Evolutionary conservation across 2,888 invertebrate genomes (phyloP).

Genomic region (Uloborus plumipes): DNA sequence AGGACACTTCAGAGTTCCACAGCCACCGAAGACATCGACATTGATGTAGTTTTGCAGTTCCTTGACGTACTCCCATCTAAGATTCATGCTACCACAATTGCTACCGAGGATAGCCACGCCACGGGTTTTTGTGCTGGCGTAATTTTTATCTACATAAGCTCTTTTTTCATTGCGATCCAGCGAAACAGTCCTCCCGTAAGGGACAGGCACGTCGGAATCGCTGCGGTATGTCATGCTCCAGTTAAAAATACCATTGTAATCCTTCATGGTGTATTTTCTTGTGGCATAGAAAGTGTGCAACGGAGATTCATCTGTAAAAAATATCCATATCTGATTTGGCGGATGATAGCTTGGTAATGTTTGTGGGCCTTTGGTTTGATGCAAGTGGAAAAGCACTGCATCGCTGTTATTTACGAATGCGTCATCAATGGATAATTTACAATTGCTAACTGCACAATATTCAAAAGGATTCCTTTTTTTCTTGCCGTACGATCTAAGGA

Average conservation of each 20-base stretch:
- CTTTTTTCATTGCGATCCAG: slow-evolving; percentile 8
- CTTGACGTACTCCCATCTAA: slow-evolving; percentile 69
- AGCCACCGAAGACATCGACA: slow-evolving; percentile 70
- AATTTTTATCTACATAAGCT: slow-evolving; percentile 13
- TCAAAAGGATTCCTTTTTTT: slow-evolving; percentile 74
- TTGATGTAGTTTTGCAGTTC: slow-evolving; percentile 69
- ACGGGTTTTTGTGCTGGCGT: slow-evolving; percentile 36
- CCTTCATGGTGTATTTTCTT: slow-evolving; percentile 70
- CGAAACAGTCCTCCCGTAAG: slow-evolving; percentile 70
- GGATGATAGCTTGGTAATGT: slow-evolving; percentile 75
- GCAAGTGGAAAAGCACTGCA: slow-evolving; percentile 78
- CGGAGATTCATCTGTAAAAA: slow-evolving; percentile 80
- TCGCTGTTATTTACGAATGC: slow-evolving; percentile 75
- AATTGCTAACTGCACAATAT: slow-evolving; percentile 77
- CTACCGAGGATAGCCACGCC: slow-evolving; percentile 67
- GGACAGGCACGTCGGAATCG: slow-evolving; percentile 72
- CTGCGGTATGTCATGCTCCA: slow-evolving; percentile 74
- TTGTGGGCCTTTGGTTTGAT: slow-evolving; percentile 72
- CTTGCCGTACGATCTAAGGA: slow-evolving; percentile 74
- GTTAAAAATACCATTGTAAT: slow-evolving; percentile 77
- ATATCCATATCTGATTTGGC: slow-evolving; percentile 78
- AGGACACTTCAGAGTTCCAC: slow-evolving; percentile 75
- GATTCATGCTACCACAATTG: slow-evolving; percentile 69
- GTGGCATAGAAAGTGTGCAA: slow-evolving; percentile 75
- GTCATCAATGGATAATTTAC: slow-evolving; percentile 75